A percentile compares a stretch with the other conserved stretches of the same genome.
Evolutionary conservation across 2,113 vertebrate genomes (phyloP).

Genomic region (Erythrocebus patas): DNA sequence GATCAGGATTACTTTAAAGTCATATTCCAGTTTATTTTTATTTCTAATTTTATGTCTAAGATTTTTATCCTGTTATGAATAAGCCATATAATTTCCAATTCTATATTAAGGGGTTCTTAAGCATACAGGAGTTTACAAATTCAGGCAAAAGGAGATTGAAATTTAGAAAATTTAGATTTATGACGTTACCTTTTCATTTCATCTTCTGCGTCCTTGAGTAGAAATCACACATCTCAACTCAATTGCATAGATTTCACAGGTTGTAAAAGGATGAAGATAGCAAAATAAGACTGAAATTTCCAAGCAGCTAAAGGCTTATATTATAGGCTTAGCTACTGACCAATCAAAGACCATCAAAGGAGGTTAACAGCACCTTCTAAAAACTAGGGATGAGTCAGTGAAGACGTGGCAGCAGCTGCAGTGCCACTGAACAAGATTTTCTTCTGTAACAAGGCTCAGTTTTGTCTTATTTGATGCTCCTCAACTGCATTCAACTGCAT

Average conservation of each 20-base stretch:
- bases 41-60: neutral
- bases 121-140: neutral
- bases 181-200: neutral
- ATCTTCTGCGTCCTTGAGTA: neutral
- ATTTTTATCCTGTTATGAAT: neutral
- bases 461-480: neutral
- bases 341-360: neutral
- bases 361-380: neutral
- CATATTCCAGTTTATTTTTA: neutral
- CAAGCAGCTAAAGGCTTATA: neutral
- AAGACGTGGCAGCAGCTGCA: fast-evolving
- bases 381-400: neutral
- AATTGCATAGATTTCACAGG: neutral
- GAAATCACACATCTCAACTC: conserved; percentile 48
- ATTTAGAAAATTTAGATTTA: conserved; percentile 48
- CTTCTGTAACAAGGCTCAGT: neutral
- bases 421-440: neutral
- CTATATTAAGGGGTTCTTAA: neutral
- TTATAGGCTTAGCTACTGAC: neutral
- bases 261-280: neutral
- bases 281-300: neutral
- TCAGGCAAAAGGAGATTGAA: neutral
- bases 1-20: neutral
- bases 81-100: neutral
- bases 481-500: neutral